Conservation (phyloP, 2,113 vertebrate genomes). For the Corythoichthys intestinalis region DNA sequence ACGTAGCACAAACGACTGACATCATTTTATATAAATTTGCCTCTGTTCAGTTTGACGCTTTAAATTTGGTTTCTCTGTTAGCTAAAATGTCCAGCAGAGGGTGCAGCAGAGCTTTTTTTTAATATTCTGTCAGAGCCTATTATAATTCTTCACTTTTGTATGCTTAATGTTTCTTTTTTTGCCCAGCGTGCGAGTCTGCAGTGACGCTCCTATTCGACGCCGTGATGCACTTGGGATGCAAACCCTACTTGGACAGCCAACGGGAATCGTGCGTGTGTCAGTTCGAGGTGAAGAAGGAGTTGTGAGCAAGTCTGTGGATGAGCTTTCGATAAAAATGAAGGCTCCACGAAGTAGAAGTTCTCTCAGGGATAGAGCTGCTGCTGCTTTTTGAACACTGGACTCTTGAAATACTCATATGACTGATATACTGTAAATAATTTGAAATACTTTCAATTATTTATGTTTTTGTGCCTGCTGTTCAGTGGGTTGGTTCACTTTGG, state of each 20-base stretch:
- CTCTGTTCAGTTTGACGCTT: neutral
- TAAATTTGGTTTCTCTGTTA: too few relatives aligned
- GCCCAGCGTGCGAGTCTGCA: slow-evolving; percentile 86
- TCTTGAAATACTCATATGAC: neutral
- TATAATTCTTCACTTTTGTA: neutral
- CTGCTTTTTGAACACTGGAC: neutral
- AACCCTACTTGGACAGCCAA: slow-evolving; percentile 95
- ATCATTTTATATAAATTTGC: too few relatives aligned
- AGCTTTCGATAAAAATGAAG: neutral
- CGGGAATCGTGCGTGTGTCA: slow-evolving; percentile 85
- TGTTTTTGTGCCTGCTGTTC: neutral
- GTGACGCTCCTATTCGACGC: slow-evolving; percentile 89
- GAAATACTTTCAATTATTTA: slow-evolving; percentile 4
- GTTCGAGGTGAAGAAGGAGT: slow-evolving; percentile 83
- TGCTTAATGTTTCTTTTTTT: neutral
- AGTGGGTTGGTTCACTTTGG: neutral
- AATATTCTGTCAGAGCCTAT: too few relatives aligned
- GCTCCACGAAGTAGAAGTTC: neutral
- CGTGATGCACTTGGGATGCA: slow-evolving; percentile 93
- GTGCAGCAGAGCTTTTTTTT: neutral
- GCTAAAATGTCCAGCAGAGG: slow-evolving; percentile 28
- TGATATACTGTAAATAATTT: slow-evolving; percentile 2
- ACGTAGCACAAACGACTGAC: too few relatives aligned
- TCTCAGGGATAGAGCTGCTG: slow-evolving; percentile 3
- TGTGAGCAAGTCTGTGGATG: slow-evolving; percentile 64